phyloP scores from a whole-genome alignment of 2,888 invertebrate genomes.

The Melanargia galathea region DNA sequence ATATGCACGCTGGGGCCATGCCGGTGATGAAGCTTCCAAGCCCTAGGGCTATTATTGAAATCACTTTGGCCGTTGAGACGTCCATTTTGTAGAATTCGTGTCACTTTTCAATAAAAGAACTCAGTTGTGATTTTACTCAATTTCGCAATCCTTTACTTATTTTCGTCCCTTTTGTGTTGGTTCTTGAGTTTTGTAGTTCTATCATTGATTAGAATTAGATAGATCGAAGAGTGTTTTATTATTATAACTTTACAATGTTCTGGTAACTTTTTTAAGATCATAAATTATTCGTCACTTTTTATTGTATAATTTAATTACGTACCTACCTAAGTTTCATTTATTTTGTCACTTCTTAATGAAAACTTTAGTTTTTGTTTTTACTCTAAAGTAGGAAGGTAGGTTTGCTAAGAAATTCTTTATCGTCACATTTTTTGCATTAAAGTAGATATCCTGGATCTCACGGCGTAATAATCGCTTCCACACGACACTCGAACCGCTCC shows the following conservation, averaged over 20 bases:
- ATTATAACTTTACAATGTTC: not conserved
- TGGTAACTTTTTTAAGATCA: not conserved
- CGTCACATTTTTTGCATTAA: not conserved
- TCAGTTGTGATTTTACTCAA: not conserved
- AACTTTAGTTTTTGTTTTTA: not conserved
- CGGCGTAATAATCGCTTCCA: not conserved
- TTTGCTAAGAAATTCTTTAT: not conserved
- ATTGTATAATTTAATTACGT: too few relatives aligned
- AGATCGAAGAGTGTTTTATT: not conserved
- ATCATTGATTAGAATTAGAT: too few relatives aligned
- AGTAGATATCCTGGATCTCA: not conserved
- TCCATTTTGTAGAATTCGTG: constrained; percentile 63
- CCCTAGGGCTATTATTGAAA: constrained; percentile 86
- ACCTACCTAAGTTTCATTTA: too few relatives aligned
- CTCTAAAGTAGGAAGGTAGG: too few relatives aligned
- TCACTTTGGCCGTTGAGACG: constrained; percentile 81
- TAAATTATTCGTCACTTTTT: not conserved
- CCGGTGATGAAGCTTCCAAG: constrained; percentile 87
- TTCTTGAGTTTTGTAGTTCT: too few relatives aligned
- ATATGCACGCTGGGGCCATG: constrained; percentile 85
- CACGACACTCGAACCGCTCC: constrained; percentile 7
- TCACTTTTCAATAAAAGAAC: not conserved
- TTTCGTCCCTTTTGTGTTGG: not conserved
- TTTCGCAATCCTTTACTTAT: not conserved
- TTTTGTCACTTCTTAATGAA: not conserved